Conservation (phyloP, 2,797 vertebrate genomes). For the Tragopan temminckii region DNA sequence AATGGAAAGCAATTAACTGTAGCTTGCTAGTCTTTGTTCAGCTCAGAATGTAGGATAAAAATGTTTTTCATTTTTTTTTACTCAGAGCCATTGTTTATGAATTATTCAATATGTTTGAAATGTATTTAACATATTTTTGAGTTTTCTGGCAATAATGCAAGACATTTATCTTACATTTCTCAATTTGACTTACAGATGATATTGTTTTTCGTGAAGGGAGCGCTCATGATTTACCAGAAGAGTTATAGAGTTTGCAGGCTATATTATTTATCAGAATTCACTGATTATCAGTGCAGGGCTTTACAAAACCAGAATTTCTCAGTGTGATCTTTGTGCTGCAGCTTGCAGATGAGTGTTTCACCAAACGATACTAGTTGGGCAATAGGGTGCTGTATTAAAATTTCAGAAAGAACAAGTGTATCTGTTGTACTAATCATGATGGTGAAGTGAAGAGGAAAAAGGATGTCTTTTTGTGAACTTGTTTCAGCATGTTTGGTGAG, state of each 20-base stretch:
- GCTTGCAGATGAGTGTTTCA: not conserved
- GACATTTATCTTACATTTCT: constrained; percentile 16
- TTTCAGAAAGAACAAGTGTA: not conserved
- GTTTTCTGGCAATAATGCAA: constrained; percentile 31
- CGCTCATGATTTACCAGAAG: constrained; percentile 18
- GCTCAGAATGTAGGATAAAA: not conserved
- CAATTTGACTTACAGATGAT: constrained; percentile 43
- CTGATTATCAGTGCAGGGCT: not conserved
- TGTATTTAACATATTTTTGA: constrained; percentile 39
- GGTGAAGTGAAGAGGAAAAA: not conserved
- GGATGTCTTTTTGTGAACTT: not conserved
- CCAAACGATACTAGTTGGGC: not conserved
- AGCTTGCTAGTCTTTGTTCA: not conserved
- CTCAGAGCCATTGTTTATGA: not conserved
- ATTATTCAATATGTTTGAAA: constrained; percentile 48
- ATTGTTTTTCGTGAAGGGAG: constrained; percentile 42
- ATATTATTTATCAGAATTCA: constrained; percentile 4
- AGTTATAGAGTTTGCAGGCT: constrained; percentile 24
- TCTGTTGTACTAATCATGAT: not conserved
- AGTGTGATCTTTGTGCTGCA: not conserved
- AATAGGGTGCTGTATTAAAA: not conserved
- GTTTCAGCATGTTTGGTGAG: not conserved
- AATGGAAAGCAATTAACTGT: not conserved
- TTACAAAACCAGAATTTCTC: constrained; percentile 14
- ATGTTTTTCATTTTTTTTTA: not conserved